These are phyloP conservation scores for Theonella swinhoei DNA, from an alignment of 37 sponge, comb jelly and placozoan genomes.

Conservation along the genomic window DNA sequence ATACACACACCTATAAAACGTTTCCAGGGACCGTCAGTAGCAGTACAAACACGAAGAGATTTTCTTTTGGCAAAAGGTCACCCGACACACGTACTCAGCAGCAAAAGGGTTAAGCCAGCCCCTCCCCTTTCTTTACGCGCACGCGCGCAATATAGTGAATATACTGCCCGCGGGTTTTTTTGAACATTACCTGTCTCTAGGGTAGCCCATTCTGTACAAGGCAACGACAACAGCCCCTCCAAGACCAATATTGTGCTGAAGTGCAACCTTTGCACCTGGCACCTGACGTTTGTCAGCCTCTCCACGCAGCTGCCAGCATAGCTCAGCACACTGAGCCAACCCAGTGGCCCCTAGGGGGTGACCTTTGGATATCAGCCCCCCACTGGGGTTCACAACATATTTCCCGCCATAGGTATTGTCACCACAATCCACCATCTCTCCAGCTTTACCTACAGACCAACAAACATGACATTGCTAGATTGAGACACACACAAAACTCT, in stretches of 20 bases:
- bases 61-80: too few species aligned
- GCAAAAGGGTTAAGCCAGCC: background rate
- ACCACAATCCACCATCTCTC: constrained; percentile 86
- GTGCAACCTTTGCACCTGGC: constrained; percentile 75
- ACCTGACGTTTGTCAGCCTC: constrained; percentile 86
- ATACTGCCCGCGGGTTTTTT: too few species aligned
- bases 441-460: constrained; percentile 85
- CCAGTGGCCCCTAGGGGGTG: constrained; percentile 97
- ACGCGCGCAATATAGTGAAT: background rate
- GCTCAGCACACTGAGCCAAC: constrained; percentile 91
- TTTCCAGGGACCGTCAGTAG: background rate
- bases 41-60: too few species aligned
- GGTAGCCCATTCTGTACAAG: constrained; percentile 85
- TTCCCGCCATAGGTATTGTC: constrained; percentile 98
- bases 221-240: constrained; percentile 91
- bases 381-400: constrained; percentile 94
- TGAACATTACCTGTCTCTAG: constrained; percentile 7
- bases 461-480: too few species aligned
- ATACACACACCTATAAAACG: background rate
- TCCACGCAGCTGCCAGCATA: constrained; percentile 94
- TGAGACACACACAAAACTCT: background rate
- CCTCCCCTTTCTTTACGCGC: background rate
- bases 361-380: constrained; percentile 94
- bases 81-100: too few species aligned
- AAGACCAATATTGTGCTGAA: constrained; percentile 95